Base-by-base conservation (phyloP, 2,113 vertebrate genomes). In the Mellivora capensis region DNA sequence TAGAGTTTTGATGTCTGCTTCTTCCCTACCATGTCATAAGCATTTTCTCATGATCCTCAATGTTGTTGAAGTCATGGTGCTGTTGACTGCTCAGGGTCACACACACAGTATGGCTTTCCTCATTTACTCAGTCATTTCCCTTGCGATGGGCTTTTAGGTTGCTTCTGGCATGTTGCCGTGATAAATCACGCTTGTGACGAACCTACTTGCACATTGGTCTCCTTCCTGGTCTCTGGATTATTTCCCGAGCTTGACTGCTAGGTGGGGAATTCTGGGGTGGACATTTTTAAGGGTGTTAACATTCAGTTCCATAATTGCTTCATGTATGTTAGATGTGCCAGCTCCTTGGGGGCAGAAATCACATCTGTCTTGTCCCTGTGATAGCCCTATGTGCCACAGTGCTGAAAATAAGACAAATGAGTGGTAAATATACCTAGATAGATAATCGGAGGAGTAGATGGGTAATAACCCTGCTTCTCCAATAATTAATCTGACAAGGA, bases 161-260 rank as follows among this genome's bases (percentile, higher is more conserved):
- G 29, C 25, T 21, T 59, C 64, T 10, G 0, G 23, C 3, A 0
- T 34, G 62, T 42, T 13, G 64, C 2, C 1, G 2, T 29, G 34
- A 21, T 74, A 82, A 64, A 15, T 57, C 42, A 20, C 15, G 13
- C 47, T 37, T 12, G 71, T 3, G 52, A 13, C 0, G 23, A 6
- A 7, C 47, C 4, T 8, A 0, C 62, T 54, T 62, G 34, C 39
- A 1, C 3, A 25, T 12, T 21, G 2, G 17, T 89, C 79, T 85
- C 42, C 91, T 54, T 64, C 2, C 80, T 3, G 15, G 34, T 2
- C 29, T 54, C 64, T 27, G 31, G 62, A 11, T 25, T 31, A 29
- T 47, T 71, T 91, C 37, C 72, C 31, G 17, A 27, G 57, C 3
- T 13, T 4, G 9, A 18, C 20, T 44, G 57, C 64, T 2, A 4